phyloP scores from a whole-genome alignment of 2,888 invertebrate species.

The Melipona beecheii region DNA sequence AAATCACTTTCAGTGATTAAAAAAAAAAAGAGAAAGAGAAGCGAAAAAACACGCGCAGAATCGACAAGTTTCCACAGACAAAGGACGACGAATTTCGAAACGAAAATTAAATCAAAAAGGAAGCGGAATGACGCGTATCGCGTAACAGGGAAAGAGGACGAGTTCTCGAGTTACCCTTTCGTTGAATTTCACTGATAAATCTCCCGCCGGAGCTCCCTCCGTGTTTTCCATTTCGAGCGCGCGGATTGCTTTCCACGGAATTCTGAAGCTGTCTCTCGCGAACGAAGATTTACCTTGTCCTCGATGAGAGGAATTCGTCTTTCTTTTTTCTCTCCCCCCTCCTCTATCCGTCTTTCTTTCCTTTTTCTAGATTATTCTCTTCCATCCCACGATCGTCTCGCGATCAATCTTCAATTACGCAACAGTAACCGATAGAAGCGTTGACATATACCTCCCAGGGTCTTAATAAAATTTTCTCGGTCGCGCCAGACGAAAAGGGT shows the following conservation, averaged over 20 bases:
- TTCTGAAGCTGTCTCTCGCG: constrained; percentile 25
- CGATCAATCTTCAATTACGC: constrained; percentile 56
- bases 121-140: background rate
- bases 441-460: constrained; percentile 48
- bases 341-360: background rate
- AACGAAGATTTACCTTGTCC: constrained; percentile 25
- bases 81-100: background rate
- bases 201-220: background rate
- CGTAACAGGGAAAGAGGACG: background rate
- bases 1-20: background rate
- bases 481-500: background rate
- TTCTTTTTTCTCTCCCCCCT: background rate
- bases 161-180: background rate
- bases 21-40: background rate
- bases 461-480: constrained; percentile 51
- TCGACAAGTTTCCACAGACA: background rate
- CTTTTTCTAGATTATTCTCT: constrained; percentile 14
- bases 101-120: background rate
- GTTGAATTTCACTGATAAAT: constrained; percentile 31
- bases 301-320: constrained; percentile 18
- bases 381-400: constrained; percentile 2
- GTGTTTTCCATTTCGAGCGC: constrained; percentile 8
- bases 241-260: constrained; percentile 5
- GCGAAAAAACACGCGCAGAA: background rate
- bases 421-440: constrained; percentile 29